Percentiles rank a stretch among this genome's conserved stretches.
phyloP scores from a whole-genome alignment of 37 sponge, comb jelly and placozoan species.

The Cliona cf. orientalis region DNA sequence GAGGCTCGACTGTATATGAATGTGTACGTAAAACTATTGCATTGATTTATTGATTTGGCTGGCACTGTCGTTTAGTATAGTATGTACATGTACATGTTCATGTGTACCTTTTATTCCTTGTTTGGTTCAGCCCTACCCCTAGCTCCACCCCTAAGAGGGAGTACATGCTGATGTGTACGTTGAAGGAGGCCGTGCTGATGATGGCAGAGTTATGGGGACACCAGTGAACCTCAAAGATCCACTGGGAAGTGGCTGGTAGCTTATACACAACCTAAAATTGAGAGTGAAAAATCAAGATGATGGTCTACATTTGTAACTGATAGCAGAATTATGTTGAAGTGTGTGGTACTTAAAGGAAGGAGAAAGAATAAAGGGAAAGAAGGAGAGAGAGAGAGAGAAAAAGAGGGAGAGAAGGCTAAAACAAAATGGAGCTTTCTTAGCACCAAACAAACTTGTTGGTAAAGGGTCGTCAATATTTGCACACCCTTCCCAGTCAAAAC shows the following conservation, averaged over 20 bases:
- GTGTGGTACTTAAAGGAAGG: too few species aligned
- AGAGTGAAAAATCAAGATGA: conserved; percentile 5
- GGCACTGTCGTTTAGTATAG: background rate
- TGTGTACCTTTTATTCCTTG: background rate
- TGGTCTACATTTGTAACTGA: background rate
- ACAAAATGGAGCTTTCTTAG: too few species aligned
- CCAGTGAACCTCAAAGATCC: conserved; percentile 98
- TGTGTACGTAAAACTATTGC: too few species aligned
- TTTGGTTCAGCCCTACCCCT: background rate
- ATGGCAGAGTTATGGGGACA: conserved; percentile 92
- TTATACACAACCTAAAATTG: conserved; percentile 84
- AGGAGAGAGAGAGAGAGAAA: conserved; percentile 1
- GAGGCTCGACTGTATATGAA: too few species aligned
- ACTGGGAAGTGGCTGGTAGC: conserved; percentile 89
- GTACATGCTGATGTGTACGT: conserved; percentile 87
- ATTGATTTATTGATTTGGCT: background rate
- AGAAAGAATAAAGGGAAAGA: too few species aligned
- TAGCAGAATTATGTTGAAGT: too few species aligned
- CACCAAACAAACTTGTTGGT: too few species aligned
- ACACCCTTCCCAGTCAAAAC: too few species aligned
- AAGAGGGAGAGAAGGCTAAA: background rate
- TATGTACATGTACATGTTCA: background rate
- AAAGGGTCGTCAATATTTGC: too few species aligned
- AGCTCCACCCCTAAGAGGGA: conserved; percentile 89
- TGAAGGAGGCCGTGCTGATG: conserved; percentile 92